phyloP scores from a whole-genome alignment of 1,140 invertebrate genomes.

The Trissolcus basalis region DNA sequence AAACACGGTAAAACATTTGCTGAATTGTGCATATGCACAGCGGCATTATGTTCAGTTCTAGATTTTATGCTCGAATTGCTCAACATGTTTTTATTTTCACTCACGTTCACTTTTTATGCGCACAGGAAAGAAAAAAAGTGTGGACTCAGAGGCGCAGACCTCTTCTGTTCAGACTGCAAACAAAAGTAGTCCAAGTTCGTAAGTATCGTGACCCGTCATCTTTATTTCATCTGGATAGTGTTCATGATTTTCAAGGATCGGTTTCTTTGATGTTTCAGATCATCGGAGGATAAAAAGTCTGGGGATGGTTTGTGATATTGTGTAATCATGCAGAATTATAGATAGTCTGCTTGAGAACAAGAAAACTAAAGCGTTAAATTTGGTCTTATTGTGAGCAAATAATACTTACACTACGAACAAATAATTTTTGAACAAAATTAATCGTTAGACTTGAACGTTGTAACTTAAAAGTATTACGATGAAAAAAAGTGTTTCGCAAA shows the following conservation, averaged over 20 bases:
- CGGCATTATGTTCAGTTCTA: no score
- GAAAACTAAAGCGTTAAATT: no score
- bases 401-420: no score
- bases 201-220: slow-evolving; percentile 35
- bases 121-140: slow-evolving; percentile 60
- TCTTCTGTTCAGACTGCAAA: slow-evolving; percentile 57
- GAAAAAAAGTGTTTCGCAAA: no score
- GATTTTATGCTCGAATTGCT: no score
- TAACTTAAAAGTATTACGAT: no score
- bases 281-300: slow-evolving; percentile 46
- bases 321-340: slow-evolving; percentile 2
- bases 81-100: no score
- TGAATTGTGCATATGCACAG: no score
- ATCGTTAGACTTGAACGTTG: no score
- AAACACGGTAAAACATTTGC: slow-evolving; percentile 59
- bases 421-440: no score
- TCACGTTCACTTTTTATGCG: background rate
- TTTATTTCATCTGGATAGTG: background rate
- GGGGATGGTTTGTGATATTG: slow-evolving; percentile 45
- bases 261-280: slow-evolving; percentile 36
- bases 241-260: background rate
- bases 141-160: slow-evolving; percentile 48
- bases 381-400: no score
- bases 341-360: background rate
- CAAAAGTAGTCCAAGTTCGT: slow-evolving; percentile 62